Evolutionary conservation across 2,888 invertebrate genomes (phyloP), one percentile per base, ranked within the genome.

Genomic region (Labia minor): DNA sequence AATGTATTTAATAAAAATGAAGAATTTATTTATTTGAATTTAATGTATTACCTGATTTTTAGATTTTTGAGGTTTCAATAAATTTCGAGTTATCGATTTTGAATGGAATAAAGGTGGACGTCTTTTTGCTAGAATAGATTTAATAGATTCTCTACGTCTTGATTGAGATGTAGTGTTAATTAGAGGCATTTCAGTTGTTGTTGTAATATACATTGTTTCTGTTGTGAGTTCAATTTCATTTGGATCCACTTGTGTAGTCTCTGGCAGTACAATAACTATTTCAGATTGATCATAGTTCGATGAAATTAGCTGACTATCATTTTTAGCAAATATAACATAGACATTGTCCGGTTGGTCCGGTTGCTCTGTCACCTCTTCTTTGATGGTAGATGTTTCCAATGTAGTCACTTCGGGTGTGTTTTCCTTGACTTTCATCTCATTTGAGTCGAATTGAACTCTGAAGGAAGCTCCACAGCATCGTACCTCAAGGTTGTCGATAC

Each of bases 381-480:
- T 8, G 4, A 26, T 6, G 26, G 26, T 26, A 8, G 26, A 6
- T 8, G 26, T 26, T 26, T 8, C 26, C 8, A 26, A 26, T 6
- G 26, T 26, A 3, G 26, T 26, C 8, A 26, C 26, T 26, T 26
- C 26, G 3, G 26, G 26, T 8, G 8, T 3, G 26, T 26, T 3
- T 26, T 26, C 26, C 4, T 26, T 26, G 26, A 6, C 26, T 8
- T 6, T 26, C 26, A 26, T 8, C 19, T 14, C 21, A 1, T 21
- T 65, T 21, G 19, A 21, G n/a, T 62, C 65, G n/a, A 64, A 33
- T 18, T 64, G 49, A 6, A 69, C 63, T 4, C 66, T 33, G 26
- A 69, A 19, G 4, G 67, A 67, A 8, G 68, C 68, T 1, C 69
- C 69, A 21, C 69, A 70, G 21, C 69, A 70, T 14, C 68, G 66